phyloP scores from a whole-genome alignment of 2,888 invertebrate species.

The Spisula subtruncata region DNA sequence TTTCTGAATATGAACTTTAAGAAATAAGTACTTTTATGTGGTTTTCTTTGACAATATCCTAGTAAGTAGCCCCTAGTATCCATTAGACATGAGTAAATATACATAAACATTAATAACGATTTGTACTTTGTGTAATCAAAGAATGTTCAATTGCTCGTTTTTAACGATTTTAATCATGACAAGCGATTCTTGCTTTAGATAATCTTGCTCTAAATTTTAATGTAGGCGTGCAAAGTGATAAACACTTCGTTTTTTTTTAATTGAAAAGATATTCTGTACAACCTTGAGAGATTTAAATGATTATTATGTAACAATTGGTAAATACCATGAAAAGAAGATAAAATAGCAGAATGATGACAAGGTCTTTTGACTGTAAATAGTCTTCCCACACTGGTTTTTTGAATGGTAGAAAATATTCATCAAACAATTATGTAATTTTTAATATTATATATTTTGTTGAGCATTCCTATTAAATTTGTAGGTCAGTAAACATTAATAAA shows the following conservation, averaged over 20 bases:
- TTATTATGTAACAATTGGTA: background rate
- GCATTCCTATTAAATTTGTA: too few relatives aligned
- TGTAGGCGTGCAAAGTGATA: background rate
- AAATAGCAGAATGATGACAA: background rate
- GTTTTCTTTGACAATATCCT: background rate
- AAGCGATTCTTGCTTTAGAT: background rate
- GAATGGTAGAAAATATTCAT: background rate
- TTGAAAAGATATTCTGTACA: too few relatives aligned
- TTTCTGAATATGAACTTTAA: background rate
- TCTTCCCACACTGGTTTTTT: background rate
- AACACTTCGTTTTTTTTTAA: background rate
- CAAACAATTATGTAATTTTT: background rate
- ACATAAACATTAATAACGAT: background rate
- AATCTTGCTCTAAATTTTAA: background rate
- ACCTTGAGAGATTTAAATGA: background rate
- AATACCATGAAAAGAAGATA: background rate
- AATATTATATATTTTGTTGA: too few relatives aligned
- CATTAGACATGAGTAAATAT: conserved; percentile 6
- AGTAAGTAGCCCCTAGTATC: conserved; percentile 3
- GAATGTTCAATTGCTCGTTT: background rate
- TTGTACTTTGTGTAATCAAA: background rate
- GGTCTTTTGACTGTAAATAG: background rate
- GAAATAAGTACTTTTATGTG: background rate
- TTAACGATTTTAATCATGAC: background rate
- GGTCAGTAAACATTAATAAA: background rate